Conservation (phyloP, 2,888 invertebrate species). For the Dryococelus australis region DNA sequence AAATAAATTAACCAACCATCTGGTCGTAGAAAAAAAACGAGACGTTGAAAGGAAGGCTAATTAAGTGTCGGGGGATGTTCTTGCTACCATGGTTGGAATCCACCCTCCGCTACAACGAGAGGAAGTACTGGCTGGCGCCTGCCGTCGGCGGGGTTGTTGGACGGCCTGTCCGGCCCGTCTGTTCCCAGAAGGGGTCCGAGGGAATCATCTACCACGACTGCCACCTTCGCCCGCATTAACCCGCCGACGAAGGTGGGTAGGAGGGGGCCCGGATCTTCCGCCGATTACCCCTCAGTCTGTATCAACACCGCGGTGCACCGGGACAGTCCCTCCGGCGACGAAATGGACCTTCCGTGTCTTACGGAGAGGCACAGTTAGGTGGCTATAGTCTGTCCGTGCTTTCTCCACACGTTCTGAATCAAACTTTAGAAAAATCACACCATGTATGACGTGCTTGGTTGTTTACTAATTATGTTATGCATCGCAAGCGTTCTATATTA, state of each 20-base stretch:
- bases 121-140: not conserved
- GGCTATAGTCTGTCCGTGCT: too few relatives aligned
- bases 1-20: not conserved
- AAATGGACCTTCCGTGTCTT: too few relatives aligned
- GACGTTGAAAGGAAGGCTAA: not conserved
- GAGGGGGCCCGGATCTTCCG: not conserved
- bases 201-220: too few relatives aligned
- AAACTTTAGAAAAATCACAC: too few relatives aligned
- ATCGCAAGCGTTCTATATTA: too few relatives aligned
- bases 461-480: too few relatives aligned
- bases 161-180: not conserved
- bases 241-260: not conserved
- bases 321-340: too few relatives aligned
- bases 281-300: not conserved
- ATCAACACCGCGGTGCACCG: not conserved
- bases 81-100: not conserved
- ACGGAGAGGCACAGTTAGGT: too few relatives aligned
- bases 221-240: not conserved
- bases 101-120: not conserved
- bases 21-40: not conserved
- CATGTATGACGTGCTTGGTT: too few relatives aligned
- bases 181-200: not conserved
- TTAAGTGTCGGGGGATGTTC: slow-evolving; percentile 1
- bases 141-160: too few relatives aligned
- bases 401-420: too few relatives aligned